Conservation (phyloP, 2,888 invertebrate genomes). For the Scaptodrosophila latifasciaeformis region DNA sequence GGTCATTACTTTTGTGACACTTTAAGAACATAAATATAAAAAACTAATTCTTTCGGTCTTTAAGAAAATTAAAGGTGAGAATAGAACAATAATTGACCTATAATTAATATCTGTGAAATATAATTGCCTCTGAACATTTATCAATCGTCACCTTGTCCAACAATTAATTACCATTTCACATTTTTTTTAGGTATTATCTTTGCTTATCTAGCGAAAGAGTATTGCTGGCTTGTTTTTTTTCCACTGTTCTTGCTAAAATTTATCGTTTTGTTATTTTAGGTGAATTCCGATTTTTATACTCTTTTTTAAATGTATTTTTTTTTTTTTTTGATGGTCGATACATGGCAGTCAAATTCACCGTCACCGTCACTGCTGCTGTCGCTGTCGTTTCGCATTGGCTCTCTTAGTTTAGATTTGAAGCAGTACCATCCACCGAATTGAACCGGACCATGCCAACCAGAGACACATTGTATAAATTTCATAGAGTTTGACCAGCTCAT, state of each 20-base stretch:
- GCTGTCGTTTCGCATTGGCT: conserved; percentile 42
- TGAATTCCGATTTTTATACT: conserved; percentile 42
- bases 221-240: conserved; percentile 6
- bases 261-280: conserved; percentile 50
- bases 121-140: no score
- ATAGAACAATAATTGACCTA: no score
- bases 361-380: conserved; percentile 2
- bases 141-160: no score
- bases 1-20: no score
- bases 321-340: conserved; percentile 57
- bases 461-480: conserved; percentile 74
- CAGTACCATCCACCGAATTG: conserved; percentile 52
- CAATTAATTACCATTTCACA: no score
- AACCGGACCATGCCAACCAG: conserved; percentile 53
- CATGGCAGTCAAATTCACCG: no score
- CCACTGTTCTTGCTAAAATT: conserved; percentile 9
- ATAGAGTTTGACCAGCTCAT: conserved; percentile 69
- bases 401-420: conserved; percentile 37
- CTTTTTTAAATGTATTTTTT: conserved; percentile 3
- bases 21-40: no score
- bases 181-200: no score
- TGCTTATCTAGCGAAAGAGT: not conserved
- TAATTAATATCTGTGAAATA: no score
- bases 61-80: no score
- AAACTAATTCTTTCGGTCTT: no score